phyloP scores from a whole-genome alignment of 2,113 vertebrate species.

The Fulica atra region DNA sequence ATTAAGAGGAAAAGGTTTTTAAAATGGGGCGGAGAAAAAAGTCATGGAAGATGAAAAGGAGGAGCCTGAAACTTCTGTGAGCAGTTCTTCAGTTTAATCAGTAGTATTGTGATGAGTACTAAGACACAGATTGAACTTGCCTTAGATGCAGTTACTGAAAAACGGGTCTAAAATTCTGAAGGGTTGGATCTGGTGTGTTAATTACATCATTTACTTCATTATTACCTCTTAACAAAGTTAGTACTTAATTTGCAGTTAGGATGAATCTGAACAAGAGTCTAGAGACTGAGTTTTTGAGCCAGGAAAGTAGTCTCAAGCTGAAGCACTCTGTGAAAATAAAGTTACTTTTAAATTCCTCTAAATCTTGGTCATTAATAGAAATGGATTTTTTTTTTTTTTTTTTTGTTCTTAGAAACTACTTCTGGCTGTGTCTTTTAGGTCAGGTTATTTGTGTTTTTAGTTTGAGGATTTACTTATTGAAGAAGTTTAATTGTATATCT shows the following conservation, averaged over 20 bases:
- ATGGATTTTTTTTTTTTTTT: too few species aligned
- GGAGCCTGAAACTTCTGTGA: not conserved
- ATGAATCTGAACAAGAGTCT: not conserved
- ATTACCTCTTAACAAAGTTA: not conserved
- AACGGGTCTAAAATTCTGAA: not conserved
- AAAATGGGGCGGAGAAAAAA: too few species aligned
- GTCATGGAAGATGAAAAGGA: not conserved
- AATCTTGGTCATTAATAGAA: not conserved
- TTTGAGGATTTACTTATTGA: not conserved
- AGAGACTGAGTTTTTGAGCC: not conserved
- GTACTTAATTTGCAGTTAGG: not conserved
- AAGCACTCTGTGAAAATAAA: not conserved
- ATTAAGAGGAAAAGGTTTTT: not conserved
- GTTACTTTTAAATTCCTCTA: not conserved
- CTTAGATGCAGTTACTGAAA: not conserved
- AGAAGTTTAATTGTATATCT: not conserved
- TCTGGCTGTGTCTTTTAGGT: not conserved
- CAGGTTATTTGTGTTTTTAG: not conserved
- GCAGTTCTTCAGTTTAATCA: not conserved
- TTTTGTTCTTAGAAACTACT: not conserved
- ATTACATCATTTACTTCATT: not conserved
- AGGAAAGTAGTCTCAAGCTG: not conserved
- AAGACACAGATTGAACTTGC: not conserved
- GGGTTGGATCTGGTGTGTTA: not conserved
- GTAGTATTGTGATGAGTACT: not conserved